Evolutionary conservation across 1,140 invertebrate species (phyloP).

Genomic region (Meloidogyne hapla): DNA sequence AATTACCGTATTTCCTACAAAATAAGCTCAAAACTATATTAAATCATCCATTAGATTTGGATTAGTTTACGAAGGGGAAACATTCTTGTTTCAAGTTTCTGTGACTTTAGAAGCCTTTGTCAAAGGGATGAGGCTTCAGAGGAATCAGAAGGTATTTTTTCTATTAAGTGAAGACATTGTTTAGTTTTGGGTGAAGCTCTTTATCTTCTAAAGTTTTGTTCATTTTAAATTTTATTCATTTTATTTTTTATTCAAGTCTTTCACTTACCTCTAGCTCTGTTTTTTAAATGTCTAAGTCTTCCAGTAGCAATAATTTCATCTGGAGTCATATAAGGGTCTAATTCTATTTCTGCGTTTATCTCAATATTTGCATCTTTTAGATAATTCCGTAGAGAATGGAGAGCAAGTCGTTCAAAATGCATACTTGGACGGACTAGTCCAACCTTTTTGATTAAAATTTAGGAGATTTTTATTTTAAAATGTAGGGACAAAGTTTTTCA

Average conservation of each 20-base stretch:
- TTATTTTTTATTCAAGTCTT: background rate
- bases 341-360: conserved; percentile 57
- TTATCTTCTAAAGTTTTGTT: too few relatives aligned
- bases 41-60: too few relatives aligned
- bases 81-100: too few relatives aligned
- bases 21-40: too few relatives aligned
- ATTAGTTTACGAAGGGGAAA: too few relatives aligned
- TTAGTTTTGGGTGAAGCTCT: background rate
- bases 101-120: too few relatives aligned
- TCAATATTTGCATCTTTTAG: conserved; percentile 59
- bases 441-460: conserved; percentile 30
- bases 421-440: conserved; percentile 53
- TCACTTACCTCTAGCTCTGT: conserved; percentile 53
- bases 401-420: conserved; percentile 55
- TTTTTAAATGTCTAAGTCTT: conserved; percentile 50
- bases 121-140: too few relatives aligned
- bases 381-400: conserved; percentile 59
- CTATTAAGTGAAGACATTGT: too few relatives aligned
- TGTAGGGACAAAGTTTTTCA: too few relatives aligned
- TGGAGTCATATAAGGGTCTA: conserved; percentile 59
- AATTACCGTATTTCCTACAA: too few relatives aligned
- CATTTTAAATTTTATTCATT: background rate
- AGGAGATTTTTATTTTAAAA: too few relatives aligned
- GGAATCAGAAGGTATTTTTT: too few relatives aligned
- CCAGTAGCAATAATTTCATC: conserved; percentile 62